Base-by-base conservation (phyloP, 1,140 invertebrate genomes). In the Ostrea edulis region DNA sequence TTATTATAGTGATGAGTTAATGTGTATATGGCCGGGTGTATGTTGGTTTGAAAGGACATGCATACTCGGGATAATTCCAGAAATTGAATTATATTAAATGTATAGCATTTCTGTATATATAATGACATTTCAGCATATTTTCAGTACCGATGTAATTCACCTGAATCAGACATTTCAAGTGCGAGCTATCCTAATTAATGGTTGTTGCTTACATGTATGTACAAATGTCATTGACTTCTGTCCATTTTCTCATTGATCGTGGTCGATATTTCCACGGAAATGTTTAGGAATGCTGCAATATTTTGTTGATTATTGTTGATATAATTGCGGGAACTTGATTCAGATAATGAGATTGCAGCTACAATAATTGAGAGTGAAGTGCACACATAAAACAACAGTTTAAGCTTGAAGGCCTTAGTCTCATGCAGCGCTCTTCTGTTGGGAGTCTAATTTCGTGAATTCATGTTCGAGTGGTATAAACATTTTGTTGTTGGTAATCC, bases 401-500 rank as follows among this genome's bases (percentile, higher is more conserved):
- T 0, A 62, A 62, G 17, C 12, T 20, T 12, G 68, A 9, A 77
- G 68, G 68, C 65, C 9, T n/a, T 22, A 35, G 25, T 35, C 8
- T 12, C 7, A 11, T 4, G 22, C 9, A 11, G 14, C 35, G 14
- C 25, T 29, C 22, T 35, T 25, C 68, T 77, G 68, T 29, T n/a
- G 11, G 68, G 68, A 14, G 17, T 29, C 68, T 77, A 29, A 77
- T 77, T 77, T 77, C 8, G 29, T 35, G 9, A 29, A 77, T 35
- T 44, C 25, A 17, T 77, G 25, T 77, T 12, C 0, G 68, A 77
- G 68, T 35, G 25, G 68, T 77, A 77, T 77, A 35, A 77, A 77
- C 68, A 77, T 77, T 77, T 77, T 77, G 68, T 77, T 29, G 68
- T 12, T 14, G 25, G 68, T 77, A 77, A 77, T 77, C 68, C 68